These are phyloP conservation scores for Pararge aegeria DNA, from an alignment of 1,140 invertebrate species.

Conservation along the genomic window DNA sequence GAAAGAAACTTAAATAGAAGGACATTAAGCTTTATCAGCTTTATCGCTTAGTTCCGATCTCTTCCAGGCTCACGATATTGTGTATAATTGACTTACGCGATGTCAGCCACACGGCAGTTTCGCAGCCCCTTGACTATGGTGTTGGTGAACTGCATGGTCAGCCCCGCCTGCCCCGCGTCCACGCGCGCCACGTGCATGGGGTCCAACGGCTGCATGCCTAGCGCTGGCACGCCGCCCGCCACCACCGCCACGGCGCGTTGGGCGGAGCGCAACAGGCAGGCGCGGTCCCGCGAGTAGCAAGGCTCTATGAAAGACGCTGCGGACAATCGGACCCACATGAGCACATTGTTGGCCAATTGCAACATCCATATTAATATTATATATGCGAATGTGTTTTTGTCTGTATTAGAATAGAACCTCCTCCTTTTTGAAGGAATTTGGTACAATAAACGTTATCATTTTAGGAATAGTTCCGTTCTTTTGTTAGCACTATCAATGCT, in stretches of 20 bases:
- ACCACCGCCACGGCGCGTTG: conserved; percentile 49
- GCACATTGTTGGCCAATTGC: too few relatives aligned
- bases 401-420: too few relatives aligned
- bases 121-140: conserved; percentile 51
- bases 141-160: conserved; percentile 56
- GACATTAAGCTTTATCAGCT: too few relatives aligned
- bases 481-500: too few relatives aligned
- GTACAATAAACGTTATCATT: too few relatives aligned
- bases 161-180: conserved; percentile 42
- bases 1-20: too few relatives aligned
- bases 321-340: neutral
- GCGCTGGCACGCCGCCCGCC: conserved; percentile 44
- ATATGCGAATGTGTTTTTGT: too few relatives aligned
- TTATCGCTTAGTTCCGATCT: too few relatives aligned
- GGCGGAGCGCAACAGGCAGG: conserved; percentile 49
- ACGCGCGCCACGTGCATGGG: conserved; percentile 51
- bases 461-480: too few relatives aligned
- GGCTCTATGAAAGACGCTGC: conserved; percentile 50
- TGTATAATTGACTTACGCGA: conserved; percentile 66
- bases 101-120: conserved; percentile 44
- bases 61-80: too few relatives aligned
- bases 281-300: conserved; percentile 42
- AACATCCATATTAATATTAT: neutral
- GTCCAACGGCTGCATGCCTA: conserved; percentile 53
- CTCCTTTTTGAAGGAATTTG: too few relatives aligned